phyloP scores from a whole-genome alignment of 1,140 invertebrate genomes.

The Drosophila azteca region DNA sequence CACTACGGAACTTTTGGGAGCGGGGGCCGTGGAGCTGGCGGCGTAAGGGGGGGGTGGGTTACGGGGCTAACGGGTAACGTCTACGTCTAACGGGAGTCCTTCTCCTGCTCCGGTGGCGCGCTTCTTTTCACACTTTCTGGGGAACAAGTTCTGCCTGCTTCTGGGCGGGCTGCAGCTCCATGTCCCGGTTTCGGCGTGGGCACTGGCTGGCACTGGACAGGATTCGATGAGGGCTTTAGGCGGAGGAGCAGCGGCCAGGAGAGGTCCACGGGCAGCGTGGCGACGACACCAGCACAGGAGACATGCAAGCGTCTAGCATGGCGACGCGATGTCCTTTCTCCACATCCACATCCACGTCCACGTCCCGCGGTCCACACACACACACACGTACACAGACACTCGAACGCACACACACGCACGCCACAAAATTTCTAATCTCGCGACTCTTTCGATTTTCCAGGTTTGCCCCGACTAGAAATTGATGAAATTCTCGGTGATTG shows the following conservation, averaged over 20 bases:
- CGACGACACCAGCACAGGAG: slow-evolving; percentile 27
- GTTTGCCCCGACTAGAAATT: neutral
- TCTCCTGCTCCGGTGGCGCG: slow-evolving; percentile 49
- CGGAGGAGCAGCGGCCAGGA: slow-evolving; percentile 29
- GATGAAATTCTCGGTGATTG: neutral
- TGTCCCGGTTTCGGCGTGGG: slow-evolving; percentile 23
- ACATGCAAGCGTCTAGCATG: slow-evolving; percentile 43
- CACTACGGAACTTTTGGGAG: slow-evolving; percentile 47
- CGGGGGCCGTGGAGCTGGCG: slow-evolving; percentile 28
- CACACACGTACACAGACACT: slow-evolving; percentile 38
- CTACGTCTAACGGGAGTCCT: slow-evolving; percentile 48
- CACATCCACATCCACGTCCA: neutral
- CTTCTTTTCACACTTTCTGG: slow-evolving; percentile 53
- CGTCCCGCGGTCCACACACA: no score
- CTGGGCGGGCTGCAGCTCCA: slow-evolving; percentile 35
- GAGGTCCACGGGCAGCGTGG: slow-evolving; percentile 53
- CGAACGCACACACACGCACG: slow-evolving; percentile 11
- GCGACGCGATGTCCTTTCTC: slow-evolving; percentile 61
- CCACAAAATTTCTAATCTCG: slow-evolving; percentile 50
- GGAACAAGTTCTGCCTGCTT: slow-evolving; percentile 28
- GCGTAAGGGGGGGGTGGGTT: slow-evolving; percentile 12
- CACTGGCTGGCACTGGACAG: neutral
- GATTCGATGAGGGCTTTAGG: slow-evolving; percentile 4
- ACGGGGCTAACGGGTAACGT: slow-evolving; percentile 34
- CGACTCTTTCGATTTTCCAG: slow-evolving; percentile 54